A percentile compares a stretch with the other conserved stretches of the same genome.
These are phyloP conservation scores for Coryphaenoides rupestris DNA, from an alignment of 2,113 vertebrate species.

Conservation along the genomic window DNA sequence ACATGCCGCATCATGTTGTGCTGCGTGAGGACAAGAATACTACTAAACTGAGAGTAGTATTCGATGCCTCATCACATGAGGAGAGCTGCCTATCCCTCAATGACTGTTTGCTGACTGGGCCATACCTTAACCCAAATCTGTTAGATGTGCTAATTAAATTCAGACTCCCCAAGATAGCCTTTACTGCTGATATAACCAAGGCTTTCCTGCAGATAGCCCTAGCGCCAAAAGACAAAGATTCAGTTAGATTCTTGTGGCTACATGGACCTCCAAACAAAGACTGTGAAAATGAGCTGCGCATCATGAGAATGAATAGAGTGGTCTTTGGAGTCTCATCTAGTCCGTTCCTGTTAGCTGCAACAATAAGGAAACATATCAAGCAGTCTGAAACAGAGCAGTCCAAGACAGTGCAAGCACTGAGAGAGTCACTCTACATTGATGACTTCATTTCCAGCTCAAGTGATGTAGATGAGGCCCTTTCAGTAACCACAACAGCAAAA, in stretches of 20 bases:
- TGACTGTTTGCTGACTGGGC: slow-evolving; percentile 24
- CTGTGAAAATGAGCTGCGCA: slow-evolving; percentile 7
- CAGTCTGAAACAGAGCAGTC: not conserved
- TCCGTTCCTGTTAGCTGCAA: no score
- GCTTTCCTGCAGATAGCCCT: slow-evolving; percentile 27
- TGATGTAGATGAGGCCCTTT: not conserved
- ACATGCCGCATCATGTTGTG: slow-evolving; percentile 25
- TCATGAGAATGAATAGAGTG: slow-evolving; percentile 4
- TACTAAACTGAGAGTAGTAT: slow-evolving; percentile 29
- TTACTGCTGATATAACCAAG: slow-evolving; percentile 26
- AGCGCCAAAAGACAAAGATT: slow-evolving; percentile 20
- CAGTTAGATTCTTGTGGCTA: slow-evolving; percentile 42
- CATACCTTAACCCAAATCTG: slow-evolving; percentile 29
- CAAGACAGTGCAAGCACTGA: slow-evolving; percentile 5
- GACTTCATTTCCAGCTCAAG: slow-evolving; percentile 14
- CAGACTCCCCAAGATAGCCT: slow-evolving; percentile 23
- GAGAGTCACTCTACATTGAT: slow-evolving; percentile 31
- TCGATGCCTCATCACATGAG: slow-evolving; percentile 40
- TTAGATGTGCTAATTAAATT: slow-evolving; percentile 31
- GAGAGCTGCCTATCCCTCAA: slow-evolving; percentile 22
- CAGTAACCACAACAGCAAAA: slow-evolving; percentile 15
- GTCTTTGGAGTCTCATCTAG: no score
- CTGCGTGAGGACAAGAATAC: slow-evolving; percentile 23
- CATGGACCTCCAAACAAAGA: slow-evolving; percentile 3
- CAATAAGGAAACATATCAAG: no score